A percentile compares a stretch with the other conserved stretches of the same genome.
Evolutionary conservation across 2,113 vertebrate genomes (phyloP).

Genomic region (Alligator sinensis): DNA sequence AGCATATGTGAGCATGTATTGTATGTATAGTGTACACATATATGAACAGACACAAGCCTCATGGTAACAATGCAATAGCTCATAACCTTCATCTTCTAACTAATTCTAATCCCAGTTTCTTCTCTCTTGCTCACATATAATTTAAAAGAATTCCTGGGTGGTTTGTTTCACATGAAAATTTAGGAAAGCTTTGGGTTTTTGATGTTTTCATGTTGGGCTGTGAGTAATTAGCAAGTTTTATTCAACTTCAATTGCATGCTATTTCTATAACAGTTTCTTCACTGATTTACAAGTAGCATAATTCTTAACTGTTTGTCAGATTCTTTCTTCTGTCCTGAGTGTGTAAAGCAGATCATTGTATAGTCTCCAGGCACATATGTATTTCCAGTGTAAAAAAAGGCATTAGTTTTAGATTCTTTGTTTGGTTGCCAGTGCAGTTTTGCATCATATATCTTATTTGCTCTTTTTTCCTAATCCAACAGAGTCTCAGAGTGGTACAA

Average conservation of each 20-base stretch:
- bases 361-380: conserved; percentile 71
- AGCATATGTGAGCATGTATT: background rate
- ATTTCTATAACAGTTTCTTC: conserved; percentile 59
- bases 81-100: background rate
- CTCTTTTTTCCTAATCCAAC: background rate
- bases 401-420: background rate
- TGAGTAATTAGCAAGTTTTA: conserved; percentile 21
- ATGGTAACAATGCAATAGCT: background rate
- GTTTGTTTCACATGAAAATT: background rate
- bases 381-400: conserved; percentile 66
- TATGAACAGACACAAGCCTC: background rate
- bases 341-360: conserved; percentile 76
- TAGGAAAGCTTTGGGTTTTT: background rate
- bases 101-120: background rate
- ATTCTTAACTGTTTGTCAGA: conserved; percentile 60
- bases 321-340: conserved; percentile 63
- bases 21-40: background rate
- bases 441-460: background rate
- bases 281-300: conserved; percentile 42
- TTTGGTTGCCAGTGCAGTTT: background rate
- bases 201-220: conserved; percentile 20
- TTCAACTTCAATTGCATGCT: conserved; percentile 35
- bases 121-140: conserved; percentile 4
- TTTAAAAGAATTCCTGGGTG: background rate
- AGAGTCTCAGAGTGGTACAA: background rate